Evolutionary conservation across 2,797 vertebrate genomes (phyloP), one percentile per base, ranked within the genome.

Genomic region (Etheostoma perlongum): DNA sequence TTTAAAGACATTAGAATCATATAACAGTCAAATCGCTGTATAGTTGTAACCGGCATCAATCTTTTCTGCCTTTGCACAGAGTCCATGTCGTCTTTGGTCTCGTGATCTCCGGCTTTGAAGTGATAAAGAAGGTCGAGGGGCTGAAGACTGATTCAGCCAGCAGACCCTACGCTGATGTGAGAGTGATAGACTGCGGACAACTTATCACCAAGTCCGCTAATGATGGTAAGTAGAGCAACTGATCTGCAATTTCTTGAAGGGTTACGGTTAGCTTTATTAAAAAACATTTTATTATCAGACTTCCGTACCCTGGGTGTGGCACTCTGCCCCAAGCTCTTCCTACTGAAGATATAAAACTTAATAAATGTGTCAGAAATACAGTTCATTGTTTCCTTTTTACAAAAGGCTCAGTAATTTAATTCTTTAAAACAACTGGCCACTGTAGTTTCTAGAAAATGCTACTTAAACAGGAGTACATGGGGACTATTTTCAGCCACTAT

Each of bases 41-140:
- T 40, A 15, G 6, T 51, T 63, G 4, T 27, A 11, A 59, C 2
- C 2, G 11, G 6, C 21, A 30, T 46, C 3, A 6, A 67, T 58
- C 4, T 4, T 67, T 19, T 67, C 6, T 36, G 0, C 63, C 10
- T 90, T 77, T 74, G 60, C 82, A n/a, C 93, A 99, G 97, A 6
- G 97, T 99, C 19, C 98, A 99, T 18, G 98, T 99, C 68, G 98
- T 99, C 77, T 99, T 99, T 76, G 98, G 98, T 74, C 89, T 97
- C 53, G 96, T 99, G 85, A 98, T 99, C 93, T 99, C 98, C 16
- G 98, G 98, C 25, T 99, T 99, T 91, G 98, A 99, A 91, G 97
- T 98, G 65, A 97, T 99, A 47, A 98, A 98, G 85, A 97, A 97
- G 91, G 98, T 99, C 30, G 98, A 99, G 90, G 96, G 96, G 57